A percentile compares a stretch with the other conserved stretches of the same genome.
These are phyloP conservation scores for Campoletis sonorensis DNA, from an alignment of 1,140 invertebrate species.

Conservation along the genomic window DNA sequence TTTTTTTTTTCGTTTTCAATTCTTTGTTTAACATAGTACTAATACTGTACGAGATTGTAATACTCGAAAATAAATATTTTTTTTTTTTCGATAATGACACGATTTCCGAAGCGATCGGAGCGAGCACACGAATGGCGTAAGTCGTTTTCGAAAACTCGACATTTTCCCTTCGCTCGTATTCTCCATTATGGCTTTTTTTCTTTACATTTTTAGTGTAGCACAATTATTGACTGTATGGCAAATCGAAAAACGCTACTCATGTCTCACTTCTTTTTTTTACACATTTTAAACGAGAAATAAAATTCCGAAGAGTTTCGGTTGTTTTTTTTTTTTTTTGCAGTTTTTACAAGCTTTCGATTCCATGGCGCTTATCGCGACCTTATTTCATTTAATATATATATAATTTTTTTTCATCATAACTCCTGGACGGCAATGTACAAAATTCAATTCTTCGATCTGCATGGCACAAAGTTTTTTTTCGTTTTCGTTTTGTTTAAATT, in stretches of 20 bases:
- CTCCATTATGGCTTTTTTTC: not conserved
- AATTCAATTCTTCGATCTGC: slow-evolving; percentile 57
- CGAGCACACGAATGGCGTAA: slow-evolving; percentile 15
- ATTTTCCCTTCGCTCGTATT: not conserved
- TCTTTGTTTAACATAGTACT: slow-evolving; percentile 7
- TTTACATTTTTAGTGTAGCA: slow-evolving; percentile 9
- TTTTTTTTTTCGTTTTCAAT: no score
- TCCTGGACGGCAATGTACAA: slow-evolving; percentile 65
- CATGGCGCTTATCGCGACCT: not conserved
- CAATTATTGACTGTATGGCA: slow-evolving; percentile 34
- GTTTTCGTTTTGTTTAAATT: not conserved
- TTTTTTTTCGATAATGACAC: slow-evolving; percentile 9
- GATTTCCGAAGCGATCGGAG: slow-evolving; percentile 6
- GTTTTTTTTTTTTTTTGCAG: slow-evolving; percentile 40
- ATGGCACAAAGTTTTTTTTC: slow-evolving; percentile 43
- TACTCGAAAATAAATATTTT: slow-evolving; percentile 29
- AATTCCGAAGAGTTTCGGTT: slow-evolving; percentile 37
- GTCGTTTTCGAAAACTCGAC: slow-evolving; percentile 12
- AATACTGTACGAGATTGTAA: slow-evolving; percentile 45
- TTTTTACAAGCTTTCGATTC: slow-evolving; percentile 37
- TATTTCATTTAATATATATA: slow-evolving; percentile 37
- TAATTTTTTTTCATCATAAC: slow-evolving; percentile 42
- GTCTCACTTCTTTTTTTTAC: not conserved
- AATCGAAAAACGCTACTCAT: slow-evolving; percentile 4
- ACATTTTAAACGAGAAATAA: slow-evolving; percentile 30